phyloP scores from a whole-genome alignment of 2,113 vertebrate genomes.

The Tricholaema leucomelas region DNA sequence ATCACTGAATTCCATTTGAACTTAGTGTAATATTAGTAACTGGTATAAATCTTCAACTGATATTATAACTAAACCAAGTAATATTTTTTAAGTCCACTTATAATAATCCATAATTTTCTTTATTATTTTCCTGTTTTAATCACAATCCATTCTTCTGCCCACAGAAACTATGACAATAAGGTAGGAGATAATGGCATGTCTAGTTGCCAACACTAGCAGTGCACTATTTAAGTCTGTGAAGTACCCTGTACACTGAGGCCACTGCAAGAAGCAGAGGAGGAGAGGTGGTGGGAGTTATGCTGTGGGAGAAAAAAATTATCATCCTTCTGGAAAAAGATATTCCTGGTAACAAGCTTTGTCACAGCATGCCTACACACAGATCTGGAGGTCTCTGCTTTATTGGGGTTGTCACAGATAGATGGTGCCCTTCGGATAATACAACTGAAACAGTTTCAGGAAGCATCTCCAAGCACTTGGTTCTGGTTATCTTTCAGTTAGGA shows the following conservation, averaged over 20 bases:
- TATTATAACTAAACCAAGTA: neutral
- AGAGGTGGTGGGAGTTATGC: constrained; percentile 30
- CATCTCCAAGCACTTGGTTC: neutral
- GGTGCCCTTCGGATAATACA: neutral
- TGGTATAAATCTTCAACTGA: neutral
- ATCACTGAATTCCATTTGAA: neutral
- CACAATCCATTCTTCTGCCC: neutral
- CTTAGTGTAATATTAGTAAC: neutral
- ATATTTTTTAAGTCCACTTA: neutral
- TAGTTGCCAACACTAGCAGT: neutral
- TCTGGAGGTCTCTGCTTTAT: neutral
- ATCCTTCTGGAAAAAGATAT: constrained; percentile 9
- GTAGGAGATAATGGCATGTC: neutral
- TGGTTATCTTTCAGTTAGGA: neutral
- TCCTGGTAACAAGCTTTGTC: constrained; percentile 1
- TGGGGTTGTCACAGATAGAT: neutral
- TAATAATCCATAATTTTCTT: neutral
- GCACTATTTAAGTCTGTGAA: neutral
- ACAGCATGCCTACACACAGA: neutral
- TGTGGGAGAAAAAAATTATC: neutral
- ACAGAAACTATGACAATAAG: neutral
- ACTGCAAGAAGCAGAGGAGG: neutral
- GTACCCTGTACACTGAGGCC: neutral
- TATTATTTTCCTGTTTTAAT: neutral
- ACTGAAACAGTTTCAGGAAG: neutral